These are phyloP conservation scores for Platyura marginata DNA, from an alignment of 1,140 invertebrate species.

Conservation along the genomic window DNA sequence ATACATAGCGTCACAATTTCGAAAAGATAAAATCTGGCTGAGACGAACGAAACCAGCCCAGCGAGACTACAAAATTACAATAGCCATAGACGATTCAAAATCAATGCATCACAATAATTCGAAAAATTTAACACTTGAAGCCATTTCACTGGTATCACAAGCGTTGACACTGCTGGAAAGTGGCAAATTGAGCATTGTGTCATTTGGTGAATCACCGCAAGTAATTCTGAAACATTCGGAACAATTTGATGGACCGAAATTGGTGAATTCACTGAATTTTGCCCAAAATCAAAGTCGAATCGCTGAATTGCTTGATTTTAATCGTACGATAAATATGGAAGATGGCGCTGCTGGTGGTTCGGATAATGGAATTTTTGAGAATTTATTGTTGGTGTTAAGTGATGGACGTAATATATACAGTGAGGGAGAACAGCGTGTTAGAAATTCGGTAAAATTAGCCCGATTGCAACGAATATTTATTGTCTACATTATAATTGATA, in stretches of 20 bases:
- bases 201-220: slow-evolving; percentile 76
- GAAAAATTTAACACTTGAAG: slow-evolving; percentile 85
- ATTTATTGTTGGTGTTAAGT: slow-evolving; percentile 80
- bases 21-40: slow-evolving; percentile 99
- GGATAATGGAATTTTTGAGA: slow-evolving; percentile 49
- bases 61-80: slow-evolving; percentile 87
- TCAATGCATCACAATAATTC: slow-evolving; percentile 82
- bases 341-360: slow-evolving; percentile 27
- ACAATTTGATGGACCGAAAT: slow-evolving; percentile 65
- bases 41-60: slow-evolving; percentile 88
- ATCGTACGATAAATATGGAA: slow-evolving; percentile 46
- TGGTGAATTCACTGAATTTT: slow-evolving; percentile 62
- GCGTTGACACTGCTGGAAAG: slow-evolving; percentile 85
- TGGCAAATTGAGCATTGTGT: slow-evolving; percentile 77
- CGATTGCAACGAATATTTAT: slow-evolving; percentile 71
- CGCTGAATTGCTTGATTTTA: slow-evolving; percentile 59
- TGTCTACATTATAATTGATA: slow-evolving; percentile 92
- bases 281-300: slow-evolving; percentile 65
- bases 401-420: slow-evolving; percentile 86
- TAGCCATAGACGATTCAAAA: slow-evolving; percentile 95
- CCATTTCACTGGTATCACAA: slow-evolving; percentile 74
- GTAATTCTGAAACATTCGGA: slow-evolving; percentile 74
- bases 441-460: slow-evolving; percentile 59
- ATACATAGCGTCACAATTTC: slow-evolving; percentile 96
- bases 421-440: slow-evolving; percentile 66